These are phyloP conservation scores for Apamea anceps DNA, from an alignment of 2,888 invertebrate genomes.

Conservation along the genomic window DNA sequence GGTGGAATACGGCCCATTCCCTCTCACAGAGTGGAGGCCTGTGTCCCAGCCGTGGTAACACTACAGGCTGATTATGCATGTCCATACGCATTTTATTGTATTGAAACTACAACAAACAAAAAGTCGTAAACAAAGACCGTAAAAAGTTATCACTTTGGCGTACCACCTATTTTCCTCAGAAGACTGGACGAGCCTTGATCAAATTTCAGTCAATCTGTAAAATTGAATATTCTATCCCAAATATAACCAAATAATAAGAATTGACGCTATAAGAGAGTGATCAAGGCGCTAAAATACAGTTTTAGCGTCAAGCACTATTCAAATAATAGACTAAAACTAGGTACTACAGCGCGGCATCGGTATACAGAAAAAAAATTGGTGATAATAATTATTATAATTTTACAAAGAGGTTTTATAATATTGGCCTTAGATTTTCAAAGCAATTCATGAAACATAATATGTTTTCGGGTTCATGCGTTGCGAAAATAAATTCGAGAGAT, in stretches of 20 bases:
- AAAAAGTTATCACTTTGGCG: background rate
- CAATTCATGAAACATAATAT: background rate
- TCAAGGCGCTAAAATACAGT: background rate
- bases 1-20: background rate
- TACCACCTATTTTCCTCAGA: background rate
- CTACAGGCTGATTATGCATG: background rate
- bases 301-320: background rate
- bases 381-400: background rate
- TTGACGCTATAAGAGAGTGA: background rate
- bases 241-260: background rate
- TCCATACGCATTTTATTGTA: background rate
- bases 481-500: background rate
- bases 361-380: background rate
- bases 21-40: background rate
- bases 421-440: background rate
- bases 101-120: background rate
- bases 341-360: background rate
- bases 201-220: background rate
- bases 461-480: background rate
- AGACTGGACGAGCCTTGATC: background rate
- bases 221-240: background rate
- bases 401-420: background rate
- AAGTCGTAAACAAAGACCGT: background rate
- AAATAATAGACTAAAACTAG: background rate
- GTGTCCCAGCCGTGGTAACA: background rate